Evolutionary conservation across 2,888 invertebrate genomes (phyloP).

Genomic region (Litoditis marina): DNA sequence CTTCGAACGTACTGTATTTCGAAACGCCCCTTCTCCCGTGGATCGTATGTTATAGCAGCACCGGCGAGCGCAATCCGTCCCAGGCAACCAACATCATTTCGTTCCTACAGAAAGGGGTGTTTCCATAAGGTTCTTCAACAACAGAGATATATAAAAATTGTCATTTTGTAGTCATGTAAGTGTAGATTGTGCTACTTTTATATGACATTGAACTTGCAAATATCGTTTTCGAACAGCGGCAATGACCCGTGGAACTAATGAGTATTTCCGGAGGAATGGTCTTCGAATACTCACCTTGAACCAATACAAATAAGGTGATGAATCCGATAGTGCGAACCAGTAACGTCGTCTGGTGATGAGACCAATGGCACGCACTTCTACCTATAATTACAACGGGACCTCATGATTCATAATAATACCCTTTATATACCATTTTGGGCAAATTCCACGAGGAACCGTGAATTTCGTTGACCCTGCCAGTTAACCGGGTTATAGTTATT

Average conservation of each 20-base stretch:
- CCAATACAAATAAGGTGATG: conserved; percentile 57
- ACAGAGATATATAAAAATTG: neutral
- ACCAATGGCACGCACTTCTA: conserved; percentile 42
- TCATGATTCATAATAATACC: too few species aligned
- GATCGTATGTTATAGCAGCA: conserved; percentile 57
- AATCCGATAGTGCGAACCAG: conserved; percentile 54
- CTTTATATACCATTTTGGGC: too few species aligned
- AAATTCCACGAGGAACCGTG: too few species aligned
- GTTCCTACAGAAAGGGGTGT: conserved; percentile 29
- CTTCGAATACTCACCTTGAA: conserved; percentile 20
- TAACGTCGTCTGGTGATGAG: conserved; percentile 40
- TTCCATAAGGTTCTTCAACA: neutral
- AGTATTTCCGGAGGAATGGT: neutral
- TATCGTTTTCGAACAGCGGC: too few species aligned
- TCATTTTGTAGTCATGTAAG: neutral
- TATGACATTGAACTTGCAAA: too few species aligned
- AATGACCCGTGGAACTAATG: neutral
- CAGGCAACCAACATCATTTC: conserved; percentile 47
- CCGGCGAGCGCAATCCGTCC: conserved; percentile 50
- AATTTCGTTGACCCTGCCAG: too few species aligned
- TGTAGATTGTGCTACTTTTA: neutral
- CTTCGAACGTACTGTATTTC: conserved; percentile 48
- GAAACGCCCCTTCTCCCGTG: conserved; percentile 52
- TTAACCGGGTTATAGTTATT: too few species aligned
- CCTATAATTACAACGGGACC: conserved; percentile 30